A percentile compares a stretch with the other conserved stretches of the same genome.
Conservation (phyloP, 2,888 invertebrate species). For the Apamea sordens region DNA sequence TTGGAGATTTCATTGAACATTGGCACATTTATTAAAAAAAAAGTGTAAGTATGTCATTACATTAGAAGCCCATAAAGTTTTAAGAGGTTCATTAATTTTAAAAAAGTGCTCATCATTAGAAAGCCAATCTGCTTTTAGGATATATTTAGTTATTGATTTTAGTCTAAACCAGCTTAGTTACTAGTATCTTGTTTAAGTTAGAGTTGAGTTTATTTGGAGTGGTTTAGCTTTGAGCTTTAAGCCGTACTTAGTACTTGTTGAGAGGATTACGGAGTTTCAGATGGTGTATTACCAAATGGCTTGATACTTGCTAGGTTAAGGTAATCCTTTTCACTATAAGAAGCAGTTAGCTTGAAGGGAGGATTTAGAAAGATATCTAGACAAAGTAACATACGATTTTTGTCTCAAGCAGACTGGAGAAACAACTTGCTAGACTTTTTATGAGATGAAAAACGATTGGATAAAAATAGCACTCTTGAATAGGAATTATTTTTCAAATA, state of each 20-base stretch:
- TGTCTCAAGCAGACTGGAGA: not conserved
- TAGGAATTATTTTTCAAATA: too few species aligned
- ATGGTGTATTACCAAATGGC: constrained; percentile 12
- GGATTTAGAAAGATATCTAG: not conserved
- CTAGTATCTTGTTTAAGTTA: constrained; percentile 10
- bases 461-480: too few species aligned
- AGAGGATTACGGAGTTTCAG: constrained; percentile 21
- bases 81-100: not conserved
- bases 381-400: not conserved
- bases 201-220: constrained; percentile 19
- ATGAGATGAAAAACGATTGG: not conserved
- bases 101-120: not conserved
- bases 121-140: too few species aligned
- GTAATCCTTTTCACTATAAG: not conserved
- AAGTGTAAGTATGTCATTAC: not conserved
- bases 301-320: not conserved
- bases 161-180: not conserved
- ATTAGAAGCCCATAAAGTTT: not conserved
- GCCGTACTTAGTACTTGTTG: constrained; percentile 15
- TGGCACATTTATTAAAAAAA: not conserved
- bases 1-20: too few species aligned
- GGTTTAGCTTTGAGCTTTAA: constrained; percentile 14
- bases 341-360: not conserved
- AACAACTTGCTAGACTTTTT: not conserved
- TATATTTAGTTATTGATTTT: constrained; percentile 41